These are phyloP conservation scores for Burhinus bistriatus DNA, from an alignment of 2,113 vertebrate genomes.

Conservation along the genomic window DNA sequence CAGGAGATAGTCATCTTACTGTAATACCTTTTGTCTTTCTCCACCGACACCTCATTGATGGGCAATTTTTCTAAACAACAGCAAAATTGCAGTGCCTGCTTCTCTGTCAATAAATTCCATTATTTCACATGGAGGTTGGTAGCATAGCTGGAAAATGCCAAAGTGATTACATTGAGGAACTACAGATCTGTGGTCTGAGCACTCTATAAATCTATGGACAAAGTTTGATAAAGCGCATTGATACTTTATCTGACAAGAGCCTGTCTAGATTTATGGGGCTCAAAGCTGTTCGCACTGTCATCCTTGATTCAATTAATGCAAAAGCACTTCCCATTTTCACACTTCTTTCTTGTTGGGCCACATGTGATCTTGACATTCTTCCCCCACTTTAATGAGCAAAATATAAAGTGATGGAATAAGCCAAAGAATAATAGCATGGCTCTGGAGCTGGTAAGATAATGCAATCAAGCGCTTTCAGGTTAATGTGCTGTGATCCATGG, in stretches of 20 bases:
- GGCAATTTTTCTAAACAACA: conserved; percentile 72
- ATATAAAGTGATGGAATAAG: background rate
- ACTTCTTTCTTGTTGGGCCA: conserved; percentile 8
- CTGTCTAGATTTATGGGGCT: conserved; percentile 56
- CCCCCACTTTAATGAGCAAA: conserved; percentile 12
- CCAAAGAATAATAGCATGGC: background rate
- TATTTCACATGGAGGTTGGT: conserved; percentile 65
- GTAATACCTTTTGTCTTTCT: conserved; percentile 63
- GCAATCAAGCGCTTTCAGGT: background rate
- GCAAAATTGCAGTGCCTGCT: conserved; percentile 63
- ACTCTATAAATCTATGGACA: conserved; percentile 67
- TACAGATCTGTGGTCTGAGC: conserved; percentile 57
- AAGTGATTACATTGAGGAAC: conserved; percentile 65
- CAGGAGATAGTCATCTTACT: conserved; percentile 45
- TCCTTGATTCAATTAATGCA: conserved; percentile 58
- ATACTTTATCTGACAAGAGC: conserved; percentile 61
- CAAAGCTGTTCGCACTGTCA: background rate
- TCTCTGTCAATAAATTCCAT: conserved; percentile 73
- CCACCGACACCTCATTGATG: conserved; percentile 65
- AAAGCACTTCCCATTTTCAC: background rate
- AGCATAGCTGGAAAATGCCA: conserved; percentile 49
- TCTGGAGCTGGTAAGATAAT: background rate
- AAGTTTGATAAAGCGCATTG: conserved; percentile 68
- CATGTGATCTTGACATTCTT: background rate
- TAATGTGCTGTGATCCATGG: background rate